Evolutionary conservation across 2,888 invertebrate species (phyloP).

Genomic region (Malthinus seriepunctatus): DNA sequence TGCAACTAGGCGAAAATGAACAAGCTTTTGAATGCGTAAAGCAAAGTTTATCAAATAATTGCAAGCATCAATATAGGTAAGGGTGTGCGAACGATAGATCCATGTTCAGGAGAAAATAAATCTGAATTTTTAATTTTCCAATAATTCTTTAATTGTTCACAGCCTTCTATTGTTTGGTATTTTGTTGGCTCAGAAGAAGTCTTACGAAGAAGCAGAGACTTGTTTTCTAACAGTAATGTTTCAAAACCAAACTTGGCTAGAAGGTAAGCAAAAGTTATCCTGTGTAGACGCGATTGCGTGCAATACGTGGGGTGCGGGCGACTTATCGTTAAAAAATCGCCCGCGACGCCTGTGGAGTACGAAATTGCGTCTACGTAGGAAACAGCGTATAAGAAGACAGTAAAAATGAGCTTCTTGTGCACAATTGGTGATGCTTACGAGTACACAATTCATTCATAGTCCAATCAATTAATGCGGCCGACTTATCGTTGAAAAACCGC

Average conservation of each 20-base stretch:
- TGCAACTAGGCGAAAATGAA: conserved; percentile 41
- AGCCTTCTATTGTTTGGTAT: conserved; percentile 46
- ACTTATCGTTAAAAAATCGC: no score
- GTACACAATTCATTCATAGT: no score
- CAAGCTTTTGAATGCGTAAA: conserved; percentile 47
- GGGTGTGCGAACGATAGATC: neutral
- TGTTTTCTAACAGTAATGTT: conserved; percentile 46
- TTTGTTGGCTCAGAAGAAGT: conserved; percentile 41
- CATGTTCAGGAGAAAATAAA: neutral
- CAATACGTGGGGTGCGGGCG: no score
- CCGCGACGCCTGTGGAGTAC: no score
- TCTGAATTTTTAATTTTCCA: neutral
- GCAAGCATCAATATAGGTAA: conserved; percentile 44
- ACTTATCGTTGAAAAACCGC: no score
- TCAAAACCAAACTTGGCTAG: conserved; percentile 44
- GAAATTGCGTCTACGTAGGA: no score
- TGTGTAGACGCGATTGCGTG: no score
- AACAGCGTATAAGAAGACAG: no score
- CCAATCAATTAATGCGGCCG: no score
- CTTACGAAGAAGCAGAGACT: conserved; percentile 47
- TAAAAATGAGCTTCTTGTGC: no score
- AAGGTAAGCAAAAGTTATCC: conserved; percentile 36
- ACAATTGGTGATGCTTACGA: no score
- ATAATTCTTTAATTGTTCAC: conserved; percentile 28
- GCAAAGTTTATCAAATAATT: conserved; percentile 43